Evolutionary conservation across 2,888 invertebrate species (phyloP).

Genomic region (Punctoribates punctum): DNA sequence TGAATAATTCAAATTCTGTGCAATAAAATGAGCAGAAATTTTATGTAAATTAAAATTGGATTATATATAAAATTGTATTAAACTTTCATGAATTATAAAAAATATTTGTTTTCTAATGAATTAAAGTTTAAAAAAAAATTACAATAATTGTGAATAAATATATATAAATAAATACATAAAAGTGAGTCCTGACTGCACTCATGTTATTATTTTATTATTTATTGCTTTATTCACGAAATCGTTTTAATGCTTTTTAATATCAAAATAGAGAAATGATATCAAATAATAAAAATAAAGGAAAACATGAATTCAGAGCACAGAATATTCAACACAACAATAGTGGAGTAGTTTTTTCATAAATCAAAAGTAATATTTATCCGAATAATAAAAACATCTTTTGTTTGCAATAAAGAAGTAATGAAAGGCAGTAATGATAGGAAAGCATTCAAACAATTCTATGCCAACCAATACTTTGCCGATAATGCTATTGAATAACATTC

Average conservation of each 20-base stretch:
- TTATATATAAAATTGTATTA: slow-evolving; percentile 22
- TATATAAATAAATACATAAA: not conserved
- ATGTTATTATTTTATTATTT: slow-evolving; percentile 1
- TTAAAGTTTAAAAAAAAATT: no score
- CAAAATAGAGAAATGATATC: not conserved
- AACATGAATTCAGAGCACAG: not conserved
- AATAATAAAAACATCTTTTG: slow-evolving; percentile 1
- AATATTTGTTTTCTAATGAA: no score
- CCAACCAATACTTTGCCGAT: not conserved
- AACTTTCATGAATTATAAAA: no score
- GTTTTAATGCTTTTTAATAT: slow-evolving; percentile 12
- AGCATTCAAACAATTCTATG: slow-evolving; percentile 12
- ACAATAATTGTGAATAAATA: not conserved
- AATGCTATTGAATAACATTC: not conserved
- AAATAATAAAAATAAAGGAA: slow-evolving; percentile 12
- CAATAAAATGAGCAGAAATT: not conserved
- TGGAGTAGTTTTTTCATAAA: not conserved
- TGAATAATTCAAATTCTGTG: slow-evolving; percentile 7
- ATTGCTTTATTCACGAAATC: slow-evolving; percentile 4
- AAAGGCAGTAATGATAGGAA: slow-evolving; percentile 33
- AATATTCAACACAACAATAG: not conserved
- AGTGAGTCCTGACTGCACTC: not conserved
- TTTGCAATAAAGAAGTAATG: not conserved
- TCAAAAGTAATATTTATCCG: slow-evolving; percentile 14
- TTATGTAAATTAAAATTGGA: slow-evolving; percentile 26